A percentile compares a stretch with the other conserved stretches of the same genome.
These are phyloP conservation scores for Drosophila sechellia DNA, from an alignment of 1,140 invertebrate species.

Conservation along the genomic window DNA sequence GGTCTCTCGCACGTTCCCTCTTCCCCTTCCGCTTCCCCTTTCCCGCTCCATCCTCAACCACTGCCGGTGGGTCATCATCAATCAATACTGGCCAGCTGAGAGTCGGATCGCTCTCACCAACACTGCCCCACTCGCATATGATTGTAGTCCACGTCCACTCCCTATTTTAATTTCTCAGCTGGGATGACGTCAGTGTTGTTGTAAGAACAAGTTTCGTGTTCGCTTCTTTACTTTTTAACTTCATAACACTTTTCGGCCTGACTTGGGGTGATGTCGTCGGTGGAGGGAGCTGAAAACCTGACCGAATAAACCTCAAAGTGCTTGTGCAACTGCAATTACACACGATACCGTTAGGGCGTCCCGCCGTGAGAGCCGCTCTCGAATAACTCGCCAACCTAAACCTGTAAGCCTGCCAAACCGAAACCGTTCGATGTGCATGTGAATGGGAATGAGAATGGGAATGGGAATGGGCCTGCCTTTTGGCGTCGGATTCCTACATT, in stretches of 20 bases:
- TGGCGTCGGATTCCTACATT: slow-evolving; percentile 12
- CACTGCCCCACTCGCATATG: slow-evolving; percentile 44
- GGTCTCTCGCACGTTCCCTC: slow-evolving; percentile 2
- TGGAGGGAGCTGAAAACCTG: slow-evolving; percentile 46
- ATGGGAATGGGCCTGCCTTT: slow-evolving; percentile 34
- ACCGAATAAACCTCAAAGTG: slow-evolving; percentile 69
- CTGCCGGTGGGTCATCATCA: slow-evolving; percentile 31
- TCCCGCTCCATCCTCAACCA: slow-evolving; percentile 9
- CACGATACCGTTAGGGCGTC: slow-evolving; percentile 74
- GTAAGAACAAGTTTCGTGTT: slow-evolving; percentile 74
- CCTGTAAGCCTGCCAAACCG: slow-evolving; percentile 40
- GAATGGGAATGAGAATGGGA: slow-evolving; percentile 25
- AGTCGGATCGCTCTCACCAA: slow-evolving; percentile 30
- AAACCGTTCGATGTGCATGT: slow-evolving; percentile 51
- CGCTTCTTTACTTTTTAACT: slow-evolving; percentile 19
- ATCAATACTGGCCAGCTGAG: slow-evolving; percentile 74
- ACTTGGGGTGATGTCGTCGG: slow-evolving; percentile 26
- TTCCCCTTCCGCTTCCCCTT: not conserved
- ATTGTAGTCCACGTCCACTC: slow-evolving; percentile 69
- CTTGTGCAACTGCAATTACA: slow-evolving; percentile 75
- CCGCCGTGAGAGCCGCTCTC: slow-evolving; percentile 44
- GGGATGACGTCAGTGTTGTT: slow-evolving; percentile 80
- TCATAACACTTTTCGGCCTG: slow-evolving; percentile 21
- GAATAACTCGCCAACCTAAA: slow-evolving; percentile 58
- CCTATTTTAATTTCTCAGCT: slow-evolving; percentile 75